phyloP scores from a whole-genome alignment of 1,140 invertebrate species.

The Drosophila mayri region DNA sequence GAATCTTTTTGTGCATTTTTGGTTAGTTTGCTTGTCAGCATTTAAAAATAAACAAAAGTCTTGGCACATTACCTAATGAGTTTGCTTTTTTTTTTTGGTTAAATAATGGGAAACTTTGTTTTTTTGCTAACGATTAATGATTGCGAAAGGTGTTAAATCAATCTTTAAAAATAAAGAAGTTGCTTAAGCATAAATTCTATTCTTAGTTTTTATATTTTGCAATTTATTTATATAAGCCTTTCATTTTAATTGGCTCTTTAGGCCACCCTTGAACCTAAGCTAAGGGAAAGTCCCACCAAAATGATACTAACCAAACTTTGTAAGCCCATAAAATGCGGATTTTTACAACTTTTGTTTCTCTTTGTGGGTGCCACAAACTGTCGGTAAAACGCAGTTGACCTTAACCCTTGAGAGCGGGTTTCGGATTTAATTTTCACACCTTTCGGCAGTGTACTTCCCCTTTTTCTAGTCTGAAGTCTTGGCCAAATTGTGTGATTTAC shows the following conservation, averaged over 20 bases:
- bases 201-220: not conserved
- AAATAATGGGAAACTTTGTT: slow-evolving; percentile 12
- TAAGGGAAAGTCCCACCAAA: not conserved
- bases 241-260: slow-evolving; percentile 1
- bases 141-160: slow-evolving; percentile 19
- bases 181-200: slow-evolving; percentile 1
- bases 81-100: slow-evolving; percentile 11
- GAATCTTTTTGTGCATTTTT: slow-evolving; percentile 12
- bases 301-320: slow-evolving; percentile 17
- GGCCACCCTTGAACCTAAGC: not conserved
- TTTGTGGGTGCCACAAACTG: slow-evolving; percentile 3
- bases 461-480: not conserved
- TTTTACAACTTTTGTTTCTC: slow-evolving; percentile 18
- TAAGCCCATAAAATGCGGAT: slow-evolving; percentile 7
- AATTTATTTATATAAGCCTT: not conserved
- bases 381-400: slow-evolving; percentile 7
- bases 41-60: slow-evolving; percentile 47
- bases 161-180: not conserved
- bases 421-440: slow-evolving; percentile 17
- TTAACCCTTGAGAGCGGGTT: slow-evolving; percentile 18
- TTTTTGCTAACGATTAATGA: slow-evolving; percentile 28
- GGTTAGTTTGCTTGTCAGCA: slow-evolving; percentile 31
- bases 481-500: slow-evolving; percentile 8
- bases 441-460: not conserved
- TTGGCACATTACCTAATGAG: slow-evolving; percentile 45